These are phyloP conservation scores for Bathynomus jamesi DNA, from an alignment of 1,140 invertebrate species.

Conservation along the genomic window DNA sequence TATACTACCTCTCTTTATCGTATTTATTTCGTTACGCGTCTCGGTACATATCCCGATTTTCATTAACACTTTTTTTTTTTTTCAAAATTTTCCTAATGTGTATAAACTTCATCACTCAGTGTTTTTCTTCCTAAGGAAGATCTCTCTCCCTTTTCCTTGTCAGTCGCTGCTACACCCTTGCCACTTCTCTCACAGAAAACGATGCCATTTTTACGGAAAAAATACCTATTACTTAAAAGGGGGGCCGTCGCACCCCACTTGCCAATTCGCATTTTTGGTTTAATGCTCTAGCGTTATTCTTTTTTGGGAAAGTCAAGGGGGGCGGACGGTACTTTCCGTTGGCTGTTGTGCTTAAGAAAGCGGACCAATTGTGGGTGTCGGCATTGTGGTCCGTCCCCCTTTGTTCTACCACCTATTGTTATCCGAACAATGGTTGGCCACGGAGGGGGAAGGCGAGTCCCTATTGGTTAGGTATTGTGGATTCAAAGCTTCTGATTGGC, in stretches of 20 bases:
- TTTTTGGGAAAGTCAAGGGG: conserved; percentile 18
- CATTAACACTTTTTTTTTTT: too few relatives aligned
- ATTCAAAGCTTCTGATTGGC: conserved; percentile 30
- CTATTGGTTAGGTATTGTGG: conserved; percentile 35
- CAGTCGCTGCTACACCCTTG: too few relatives aligned
- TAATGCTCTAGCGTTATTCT: conserved; percentile 25
- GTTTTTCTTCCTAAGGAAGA: too few relatives aligned
- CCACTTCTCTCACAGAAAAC: conserved; percentile 12
- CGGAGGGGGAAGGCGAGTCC: conserved; percentile 28
- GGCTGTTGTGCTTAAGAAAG: conserved; percentile 22
- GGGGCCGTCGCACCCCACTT: conserved; percentile 22
- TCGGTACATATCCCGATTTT: too few relatives aligned
- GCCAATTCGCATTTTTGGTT: conserved; percentile 30
- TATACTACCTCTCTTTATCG: too few relatives aligned
- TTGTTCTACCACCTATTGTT: conserved; percentile 35
- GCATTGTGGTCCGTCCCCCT: conserved; percentile 34
- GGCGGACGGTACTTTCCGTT: conserved; percentile 24
- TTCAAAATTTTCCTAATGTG: too few relatives aligned
- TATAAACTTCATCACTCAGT: too few relatives aligned
- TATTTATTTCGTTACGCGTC: too few relatives aligned
- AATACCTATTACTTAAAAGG: conserved; percentile 33
- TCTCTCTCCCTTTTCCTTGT: too few relatives aligned
- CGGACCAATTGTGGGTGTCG: conserved; percentile 34
- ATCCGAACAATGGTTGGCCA: conserved; percentile 35
- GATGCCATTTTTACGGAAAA: conserved; percentile 35